Base-by-base conservation (phyloP, 2,888 invertebrate genomes). In the Cerastis leucographa region DNA sequence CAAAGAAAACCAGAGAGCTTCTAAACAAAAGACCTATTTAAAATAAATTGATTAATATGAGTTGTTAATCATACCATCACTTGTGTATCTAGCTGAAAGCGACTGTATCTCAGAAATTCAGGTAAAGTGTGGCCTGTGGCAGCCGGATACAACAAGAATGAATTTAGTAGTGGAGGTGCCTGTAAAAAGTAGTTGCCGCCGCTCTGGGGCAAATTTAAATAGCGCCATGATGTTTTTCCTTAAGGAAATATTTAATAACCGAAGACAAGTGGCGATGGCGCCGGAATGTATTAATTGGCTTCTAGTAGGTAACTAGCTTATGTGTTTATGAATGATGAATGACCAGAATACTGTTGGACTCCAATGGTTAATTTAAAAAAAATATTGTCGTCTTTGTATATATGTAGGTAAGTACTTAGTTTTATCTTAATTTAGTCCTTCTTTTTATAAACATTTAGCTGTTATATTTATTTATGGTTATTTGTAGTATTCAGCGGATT, bases 311-410 rank as follows among this genome's bases (percentile, higher is more conserved):
- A 25, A 19, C 59, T 59, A 17, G 35, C 19, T 22, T 40, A 19
- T 51, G 17, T 64, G 56, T 71, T 56, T 80, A 78, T 80, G 54
- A n/a, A 64, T n/a, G n/a, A n/a, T n/a, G n/a, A 56, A 46, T 40
- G 12, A 78, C 12, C 6, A 62, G 54, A 29, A 56, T 56, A 80
- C 12, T 11, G 4, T 0, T 71, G 19, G n/a, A 14, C 46, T 54
- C 1, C 1, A 4, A 19, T 11, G 11, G 3, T 5, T 44, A 19
- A 46, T 59, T 46, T n/a, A 12, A 6, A 25, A 59, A 74, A 25
- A 14, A 5, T 40, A 3, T 40, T 40, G 6, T 40, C 40, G 40
- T 40, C 40, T 3, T 40, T 40, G 40, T 40, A 40, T 40, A 40
- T 40, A 40, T 40, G 40, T 40, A 40, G 3, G 40, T 40, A 6